These are phyloP conservation scores for Antigone vipio DNA, from an alignment of 2,113 vertebrate species.

Conservation along the genomic window DNA sequence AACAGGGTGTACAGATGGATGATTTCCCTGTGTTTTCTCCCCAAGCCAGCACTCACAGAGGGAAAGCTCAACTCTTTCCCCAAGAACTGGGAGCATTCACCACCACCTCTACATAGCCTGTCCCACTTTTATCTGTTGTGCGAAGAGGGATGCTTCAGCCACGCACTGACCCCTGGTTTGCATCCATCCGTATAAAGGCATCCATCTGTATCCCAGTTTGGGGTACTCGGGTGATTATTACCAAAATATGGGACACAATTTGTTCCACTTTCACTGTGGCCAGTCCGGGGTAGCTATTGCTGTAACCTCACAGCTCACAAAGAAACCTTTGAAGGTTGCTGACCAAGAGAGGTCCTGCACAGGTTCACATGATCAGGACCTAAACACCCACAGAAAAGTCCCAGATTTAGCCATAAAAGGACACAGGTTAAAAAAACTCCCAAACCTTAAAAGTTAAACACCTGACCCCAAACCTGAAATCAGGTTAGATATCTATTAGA, in stretches of 20 bases:
- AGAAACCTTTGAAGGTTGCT: neutral
- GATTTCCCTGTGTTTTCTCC: neutral
- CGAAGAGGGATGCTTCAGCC: neutral
- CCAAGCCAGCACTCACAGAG: neutral
- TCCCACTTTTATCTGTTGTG: neutral
- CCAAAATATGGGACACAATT: neutral
- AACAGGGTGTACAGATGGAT: rapidly evolving
- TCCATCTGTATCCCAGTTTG: neutral
- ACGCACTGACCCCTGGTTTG: neutral
- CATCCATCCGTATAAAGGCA: neutral
- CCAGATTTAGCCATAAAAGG: neutral
- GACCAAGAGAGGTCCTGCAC: neutral
- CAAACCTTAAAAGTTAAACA: neutral
- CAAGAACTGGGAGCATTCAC: neutral
- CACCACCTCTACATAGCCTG: neutral
- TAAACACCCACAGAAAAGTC: neutral
- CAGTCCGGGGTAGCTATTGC: neutral
- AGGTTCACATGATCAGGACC: neutral
- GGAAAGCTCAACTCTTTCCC: neutral
- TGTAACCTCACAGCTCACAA: neutral
- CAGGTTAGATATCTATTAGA: neutral
- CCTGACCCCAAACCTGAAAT: neutral
- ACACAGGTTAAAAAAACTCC: neutral
- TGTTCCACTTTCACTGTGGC: neutral
- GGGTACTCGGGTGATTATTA: neutral